Base-by-base conservation (phyloP, 2,888 invertebrate species). In the Acrocyrtus sp. region DNA sequence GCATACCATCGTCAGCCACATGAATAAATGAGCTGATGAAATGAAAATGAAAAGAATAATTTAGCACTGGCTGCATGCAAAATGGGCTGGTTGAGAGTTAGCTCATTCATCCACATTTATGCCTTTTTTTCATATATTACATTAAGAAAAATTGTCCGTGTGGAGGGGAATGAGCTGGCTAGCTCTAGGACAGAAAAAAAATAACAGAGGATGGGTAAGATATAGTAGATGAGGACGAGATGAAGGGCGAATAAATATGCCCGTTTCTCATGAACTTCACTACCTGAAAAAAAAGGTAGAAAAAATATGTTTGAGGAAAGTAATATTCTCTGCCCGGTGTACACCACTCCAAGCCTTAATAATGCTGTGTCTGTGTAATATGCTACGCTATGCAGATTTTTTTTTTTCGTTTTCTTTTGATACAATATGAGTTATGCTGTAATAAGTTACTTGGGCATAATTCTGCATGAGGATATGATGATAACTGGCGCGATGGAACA, bases 11-110 rank as follows among this genome's bases (percentile, higher is more conserved):
- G 17, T 5, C 51, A 62, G 60, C 62, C 50, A 29, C 29, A 58
- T 67, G 58, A 67, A 67, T 67, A 67, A 67, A 67, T 67, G 67
- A 67, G 50, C 67, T 67, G 67, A 57, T 67, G 67, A 67, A 67
- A 67, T 67, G 67, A 67, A 67, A 67, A 67, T 58, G 67, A 58
- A 58, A 67, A 67, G 66, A 67, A 67, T 67, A 67, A 67, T 67
- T 67, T 67, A 67, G 50, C 27, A 58, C 58, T 58, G 50, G 26
- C 57, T 48, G 12, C 34, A 26, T 57, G 66, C 29, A 26, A 48
- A 67, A 67, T 67, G 67, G 58, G 51, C 50, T 58, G 34, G 57
- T 56, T 66, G n/a, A 51, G 45, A 26, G 34, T 50, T 48, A 21
- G 24, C 41, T 54, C 45, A 24, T 26, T 24, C 56, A 57, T 26